Conservation (phyloP, 1,140 invertebrate species). For the Drosophila carrolli region DNA sequence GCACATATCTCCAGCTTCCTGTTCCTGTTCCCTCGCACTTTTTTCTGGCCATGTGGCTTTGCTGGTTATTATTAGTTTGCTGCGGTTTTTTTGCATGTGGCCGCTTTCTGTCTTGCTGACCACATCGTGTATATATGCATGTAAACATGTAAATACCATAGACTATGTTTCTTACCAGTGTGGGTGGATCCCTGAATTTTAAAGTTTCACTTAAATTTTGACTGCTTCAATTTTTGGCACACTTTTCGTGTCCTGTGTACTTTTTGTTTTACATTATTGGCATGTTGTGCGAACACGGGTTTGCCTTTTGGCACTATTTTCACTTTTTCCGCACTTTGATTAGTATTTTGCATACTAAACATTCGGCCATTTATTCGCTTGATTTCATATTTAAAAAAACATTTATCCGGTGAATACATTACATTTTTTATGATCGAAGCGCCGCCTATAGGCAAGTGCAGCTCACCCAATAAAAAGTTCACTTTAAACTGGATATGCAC, state of each 20-base stretch:
- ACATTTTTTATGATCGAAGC: neutral
- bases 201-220: slow-evolving; percentile 37
- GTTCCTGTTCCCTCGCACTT: slow-evolving; percentile 3
- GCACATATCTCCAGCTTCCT: slow-evolving; percentile 27
- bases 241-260: slow-evolving; percentile 16
- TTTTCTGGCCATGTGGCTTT: slow-evolving; percentile 60
- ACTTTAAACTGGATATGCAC: neutral
- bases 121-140: slow-evolving; percentile 42
- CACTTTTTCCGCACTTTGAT: slow-evolving; percentile 3
- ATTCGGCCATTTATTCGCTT: neutral
- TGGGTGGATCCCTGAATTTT: slow-evolving; percentile 26
- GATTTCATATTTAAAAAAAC: slow-evolving; percentile 18
- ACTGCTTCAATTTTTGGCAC: slow-evolving; percentile 32
- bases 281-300: slow-evolving; percentile 1
- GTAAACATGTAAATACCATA: slow-evolving; percentile 61
- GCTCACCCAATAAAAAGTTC: neutral
- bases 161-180: slow-evolving; percentile 16
- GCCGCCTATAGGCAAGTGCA: neutral
- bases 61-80: slow-evolving; percentile 79
- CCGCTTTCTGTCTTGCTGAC: slow-evolving; percentile 61
- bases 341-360: neutral
- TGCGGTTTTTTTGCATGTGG: slow-evolving; percentile 64
- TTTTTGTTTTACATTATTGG: slow-evolving; percentile 16
- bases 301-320: slow-evolving; percentile 1
- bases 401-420: slow-evolving; percentile 3